A percentile compares a stretch with the other conserved stretches of the same genome.
Evolutionary conservation across 2,113 vertebrate species (phyloP).

Genomic region (Pachypanchax playfairii): DNA sequence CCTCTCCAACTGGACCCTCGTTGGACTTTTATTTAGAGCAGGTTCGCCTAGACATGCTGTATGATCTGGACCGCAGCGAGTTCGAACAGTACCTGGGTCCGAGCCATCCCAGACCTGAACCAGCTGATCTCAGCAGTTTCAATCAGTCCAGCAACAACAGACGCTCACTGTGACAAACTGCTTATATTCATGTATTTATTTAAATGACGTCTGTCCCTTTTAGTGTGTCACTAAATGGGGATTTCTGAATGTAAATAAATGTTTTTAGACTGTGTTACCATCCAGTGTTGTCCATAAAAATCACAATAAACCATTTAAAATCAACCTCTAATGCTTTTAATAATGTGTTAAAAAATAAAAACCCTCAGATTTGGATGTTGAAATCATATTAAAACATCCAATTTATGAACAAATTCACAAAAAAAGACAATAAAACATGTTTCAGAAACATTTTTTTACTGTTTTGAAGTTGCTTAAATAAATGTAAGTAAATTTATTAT

Average conservation of each 20-base stretch:
- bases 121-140: constrained; percentile 66
- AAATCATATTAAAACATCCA: background rate
- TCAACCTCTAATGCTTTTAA: background rate
- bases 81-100: constrained; percentile 94
- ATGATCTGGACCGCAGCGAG: constrained; percentile 91
- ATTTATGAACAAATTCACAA: background rate
- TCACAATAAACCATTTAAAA: constrained; percentile 54
- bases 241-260: constrained; percentile 4
- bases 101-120: constrained; percentile 69
- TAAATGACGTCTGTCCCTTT: constrained; percentile 27
- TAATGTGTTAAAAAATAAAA: background rate
- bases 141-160: constrained; percentile 66
- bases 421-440: no score
- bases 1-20: constrained; percentile 56
- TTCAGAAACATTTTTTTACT: no score
- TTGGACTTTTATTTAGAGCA: constrained; percentile 82
- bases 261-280: constrained; percentile 1
- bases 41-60: constrained; percentile 85
- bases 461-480: no score
- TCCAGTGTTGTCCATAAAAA: constrained; percentile 12
- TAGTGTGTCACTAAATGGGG: background rate
- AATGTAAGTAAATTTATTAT: no score
- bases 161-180: constrained; percentile 31
- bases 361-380: background rate
- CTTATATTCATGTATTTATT: constrained; percentile 59